phyloP scores from a whole-genome alignment of 2,113 vertebrate species.

The Prietella phreatophila region DNA sequence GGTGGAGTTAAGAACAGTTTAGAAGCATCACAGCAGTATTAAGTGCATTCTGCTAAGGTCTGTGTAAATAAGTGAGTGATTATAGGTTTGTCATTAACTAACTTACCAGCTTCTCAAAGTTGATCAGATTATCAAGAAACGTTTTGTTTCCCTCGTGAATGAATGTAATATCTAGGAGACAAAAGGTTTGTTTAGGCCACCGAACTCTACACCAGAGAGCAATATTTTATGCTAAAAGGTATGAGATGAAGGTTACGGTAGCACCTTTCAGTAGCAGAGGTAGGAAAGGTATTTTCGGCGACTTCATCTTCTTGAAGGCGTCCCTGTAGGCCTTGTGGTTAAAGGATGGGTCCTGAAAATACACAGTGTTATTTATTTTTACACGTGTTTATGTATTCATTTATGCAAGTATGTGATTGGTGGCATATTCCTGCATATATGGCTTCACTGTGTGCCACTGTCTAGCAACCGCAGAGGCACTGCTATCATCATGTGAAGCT shows the following conservation, averaged over 20 bases:
- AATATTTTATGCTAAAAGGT: background rate
- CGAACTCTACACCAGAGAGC: no score
- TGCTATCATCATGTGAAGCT: constrained; percentile 23
- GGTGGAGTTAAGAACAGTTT: background rate
- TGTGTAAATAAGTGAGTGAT: background rate
- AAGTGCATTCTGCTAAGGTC: background rate
- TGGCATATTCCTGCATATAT: background rate
- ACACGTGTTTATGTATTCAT: background rate
- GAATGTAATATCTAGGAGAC: constrained; percentile 87
- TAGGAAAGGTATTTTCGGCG: constrained; percentile 97
- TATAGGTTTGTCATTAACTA: constrained; percentile 56
- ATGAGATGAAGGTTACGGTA: constrained; percentile 22
- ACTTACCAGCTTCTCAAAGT: constrained; percentile 97
- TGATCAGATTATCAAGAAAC: constrained; percentile 95
- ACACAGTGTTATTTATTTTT: constrained; percentile 53
- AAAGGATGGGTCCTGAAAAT: constrained; percentile 90
- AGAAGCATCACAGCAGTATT: background rate
- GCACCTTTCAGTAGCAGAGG: constrained; percentile 95
- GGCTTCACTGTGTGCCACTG: constrained; percentile 23
- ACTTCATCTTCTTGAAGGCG: constrained; percentile 97
- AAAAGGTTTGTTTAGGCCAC: constrained; percentile 1
- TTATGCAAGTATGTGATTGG: background rate
- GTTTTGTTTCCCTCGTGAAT: constrained; percentile 99
- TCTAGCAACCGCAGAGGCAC: background rate
- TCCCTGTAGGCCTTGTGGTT: constrained; percentile 99